Evolutionary conservation across 2,888 invertebrate genomes (phyloP).

Genomic region (Drosophila buzzatii): DNA sequence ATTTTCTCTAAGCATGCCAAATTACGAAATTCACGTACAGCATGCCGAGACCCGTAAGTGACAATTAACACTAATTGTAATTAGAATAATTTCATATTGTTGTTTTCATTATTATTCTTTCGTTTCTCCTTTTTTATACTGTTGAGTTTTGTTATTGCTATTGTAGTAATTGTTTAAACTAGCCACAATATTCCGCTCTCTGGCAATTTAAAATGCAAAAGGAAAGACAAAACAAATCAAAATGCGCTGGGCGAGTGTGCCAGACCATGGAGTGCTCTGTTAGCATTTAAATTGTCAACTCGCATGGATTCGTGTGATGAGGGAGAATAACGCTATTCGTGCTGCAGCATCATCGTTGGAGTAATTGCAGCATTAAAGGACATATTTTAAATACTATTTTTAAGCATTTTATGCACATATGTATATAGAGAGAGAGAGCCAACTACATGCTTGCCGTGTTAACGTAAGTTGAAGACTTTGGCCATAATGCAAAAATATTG

Average conservation of each 20-base stretch:
- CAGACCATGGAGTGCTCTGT: constrained; percentile 22
- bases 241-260: neutral
- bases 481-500: constrained; percentile 63
- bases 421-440: no score
- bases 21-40: constrained; percentile 64
- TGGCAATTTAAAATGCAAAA: constrained; percentile 72
- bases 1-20: constrained; percentile 63
- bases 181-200: constrained; percentile 71
- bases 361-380: neutral
- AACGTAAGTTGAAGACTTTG: constrained; percentile 38
- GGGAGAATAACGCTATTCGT: neutral
- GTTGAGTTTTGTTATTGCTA: constrained; percentile 25
- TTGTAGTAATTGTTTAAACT: constrained; percentile 75
- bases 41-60: constrained; percentile 60
- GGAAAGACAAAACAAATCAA: constrained; percentile 9
- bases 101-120: constrained; percentile 12
- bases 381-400: neutral
- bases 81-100: constrained; percentile 80
- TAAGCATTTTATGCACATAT: neutral
- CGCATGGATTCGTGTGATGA: neutral
- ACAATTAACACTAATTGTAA: constrained; percentile 81
- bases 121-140: constrained; percentile 17
- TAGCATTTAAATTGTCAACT: neutral
- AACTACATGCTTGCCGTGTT: constrained; percentile 54
- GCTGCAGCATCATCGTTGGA: neutral